Percentiles rank a stretch among this genome's conserved stretches.
phyloP scores from a whole-genome alignment of 1,140 invertebrate species.

The Planococcus citri region DNA sequence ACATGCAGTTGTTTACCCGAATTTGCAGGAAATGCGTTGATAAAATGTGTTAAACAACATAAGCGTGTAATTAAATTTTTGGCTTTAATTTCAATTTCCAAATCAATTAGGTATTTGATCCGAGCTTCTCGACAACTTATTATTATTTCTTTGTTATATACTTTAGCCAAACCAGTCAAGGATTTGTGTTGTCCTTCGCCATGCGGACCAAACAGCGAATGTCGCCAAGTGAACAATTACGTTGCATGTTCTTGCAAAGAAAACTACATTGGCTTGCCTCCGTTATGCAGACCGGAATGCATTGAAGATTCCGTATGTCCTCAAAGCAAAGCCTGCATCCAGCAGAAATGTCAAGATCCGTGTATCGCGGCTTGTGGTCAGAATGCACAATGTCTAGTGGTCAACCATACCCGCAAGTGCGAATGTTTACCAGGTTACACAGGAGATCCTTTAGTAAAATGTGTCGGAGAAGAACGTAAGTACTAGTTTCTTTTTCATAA shows the following conservation, averaged over 20 bases:
- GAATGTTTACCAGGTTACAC: slow-evolving; percentile 57
- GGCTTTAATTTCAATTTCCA: too few species aligned
- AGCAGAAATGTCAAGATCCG: slow-evolving; percentile 67
- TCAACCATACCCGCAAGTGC: slow-evolving; percentile 69
- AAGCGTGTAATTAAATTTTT: too few species aligned
- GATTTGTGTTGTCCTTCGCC: too few species aligned
- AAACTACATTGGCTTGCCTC: slow-evolving; percentile 43
- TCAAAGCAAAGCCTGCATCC: slow-evolving; percentile 57
- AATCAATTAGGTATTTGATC: too few species aligned
- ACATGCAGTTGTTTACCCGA: too few species aligned
- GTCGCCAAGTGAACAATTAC: slow-evolving; percentile 53
- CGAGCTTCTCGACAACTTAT: too few species aligned
- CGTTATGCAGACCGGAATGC: slow-evolving; percentile 44
- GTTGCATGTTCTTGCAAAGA: slow-evolving; percentile 61
- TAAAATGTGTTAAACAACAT: too few species aligned
- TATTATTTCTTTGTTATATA: too few species aligned
- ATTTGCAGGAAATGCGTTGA: too few species aligned
- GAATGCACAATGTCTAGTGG: slow-evolving; percentile 61
- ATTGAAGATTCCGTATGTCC: slow-evolving; percentile 44
- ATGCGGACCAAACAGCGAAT: too few species aligned
- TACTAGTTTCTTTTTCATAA: slow-evolving; percentile 20
- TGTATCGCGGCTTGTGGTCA: slow-evolving; percentile 64
- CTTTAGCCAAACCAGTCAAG: too few species aligned
- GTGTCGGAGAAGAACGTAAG: slow-evolving; percentile 42
- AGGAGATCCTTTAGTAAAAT: slow-evolving; percentile 69